Evolutionary conservation across 2,113 vertebrate species (phyloP).

Genomic region (Peromyscus polionotus): DNA sequence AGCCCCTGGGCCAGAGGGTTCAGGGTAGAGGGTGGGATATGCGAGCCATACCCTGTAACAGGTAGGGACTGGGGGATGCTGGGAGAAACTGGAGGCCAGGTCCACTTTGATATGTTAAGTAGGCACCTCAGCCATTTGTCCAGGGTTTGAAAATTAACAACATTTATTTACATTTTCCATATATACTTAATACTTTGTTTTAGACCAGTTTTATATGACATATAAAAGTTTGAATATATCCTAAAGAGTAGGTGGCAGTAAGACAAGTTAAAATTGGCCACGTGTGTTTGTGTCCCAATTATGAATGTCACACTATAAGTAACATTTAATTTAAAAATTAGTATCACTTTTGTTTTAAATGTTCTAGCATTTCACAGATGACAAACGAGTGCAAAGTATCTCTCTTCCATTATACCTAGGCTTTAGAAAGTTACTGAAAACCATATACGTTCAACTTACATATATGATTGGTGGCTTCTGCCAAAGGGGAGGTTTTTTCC

Average conservation of each 20-base stretch:
- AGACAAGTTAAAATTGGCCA: background rate
- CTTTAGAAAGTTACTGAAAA: background rate
- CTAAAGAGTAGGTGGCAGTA: background rate
- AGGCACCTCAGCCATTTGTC: background rate
- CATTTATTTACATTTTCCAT: background rate
- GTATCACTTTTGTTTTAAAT: background rate
- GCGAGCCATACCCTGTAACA: background rate
- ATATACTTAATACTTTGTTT: background rate
- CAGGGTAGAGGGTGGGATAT: background rate
- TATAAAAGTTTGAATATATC: background rate
- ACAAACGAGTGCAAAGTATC: background rate
- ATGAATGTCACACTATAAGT: background rate
- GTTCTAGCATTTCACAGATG: background rate
- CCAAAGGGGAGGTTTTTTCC: background rate
- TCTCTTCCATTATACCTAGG: background rate
- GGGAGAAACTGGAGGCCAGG: no score
- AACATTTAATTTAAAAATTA: background rate
- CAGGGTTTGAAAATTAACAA: background rate
- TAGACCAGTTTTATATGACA: background rate
- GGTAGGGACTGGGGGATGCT: background rate
- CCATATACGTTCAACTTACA: fast-evolving
- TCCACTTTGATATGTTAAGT: background rate
- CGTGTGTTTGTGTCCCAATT: background rate
- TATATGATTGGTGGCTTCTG: background rate
- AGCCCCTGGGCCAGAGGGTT: background rate